These are phyloP conservation scores for Crotophaga sulcirostris DNA, from an alignment of 2,113 vertebrate genomes.

Conservation along the genomic window DNA sequence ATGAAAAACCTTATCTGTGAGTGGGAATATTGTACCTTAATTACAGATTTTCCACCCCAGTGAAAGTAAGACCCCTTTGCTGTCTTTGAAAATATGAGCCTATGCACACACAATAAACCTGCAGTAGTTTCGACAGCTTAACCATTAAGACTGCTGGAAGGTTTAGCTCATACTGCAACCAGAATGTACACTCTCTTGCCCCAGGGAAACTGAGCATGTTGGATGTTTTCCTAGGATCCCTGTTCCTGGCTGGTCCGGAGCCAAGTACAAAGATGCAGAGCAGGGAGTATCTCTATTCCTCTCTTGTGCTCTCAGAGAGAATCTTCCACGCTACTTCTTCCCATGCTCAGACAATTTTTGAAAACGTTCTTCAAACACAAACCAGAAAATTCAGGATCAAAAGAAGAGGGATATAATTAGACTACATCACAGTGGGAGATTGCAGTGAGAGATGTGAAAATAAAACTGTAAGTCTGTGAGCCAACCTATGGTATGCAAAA, in stretches of 20 bases:
- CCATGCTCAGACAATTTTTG: neutral
- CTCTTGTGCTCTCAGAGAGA: neutral
- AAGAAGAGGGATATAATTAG: slow-evolving; percentile 7
- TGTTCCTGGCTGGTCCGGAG: neutral
- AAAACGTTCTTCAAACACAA: neutral
- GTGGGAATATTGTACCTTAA: neutral
- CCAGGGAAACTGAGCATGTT: neutral
- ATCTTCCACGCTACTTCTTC: neutral
- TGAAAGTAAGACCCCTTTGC: neutral
- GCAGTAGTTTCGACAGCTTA: neutral
- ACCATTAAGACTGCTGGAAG: neutral
- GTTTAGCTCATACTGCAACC: neutral
- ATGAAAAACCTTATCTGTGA: neutral
- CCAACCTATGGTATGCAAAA: neutral
- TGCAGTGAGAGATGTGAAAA: neutral
- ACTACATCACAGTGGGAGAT: neutral
- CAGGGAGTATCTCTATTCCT: neutral
- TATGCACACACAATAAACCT: neutral
- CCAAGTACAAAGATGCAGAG: neutral
- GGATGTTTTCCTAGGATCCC: slow-evolving; percentile 7
- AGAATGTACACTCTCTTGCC: neutral
- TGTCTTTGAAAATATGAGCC: neutral
- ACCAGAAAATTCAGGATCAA: neutral
- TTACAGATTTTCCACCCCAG: neutral
- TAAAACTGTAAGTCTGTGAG: neutral